Base-by-base conservation (phyloP, 2,797 vertebrate genomes). In the Yasuhikotakia modesta region DNA sequence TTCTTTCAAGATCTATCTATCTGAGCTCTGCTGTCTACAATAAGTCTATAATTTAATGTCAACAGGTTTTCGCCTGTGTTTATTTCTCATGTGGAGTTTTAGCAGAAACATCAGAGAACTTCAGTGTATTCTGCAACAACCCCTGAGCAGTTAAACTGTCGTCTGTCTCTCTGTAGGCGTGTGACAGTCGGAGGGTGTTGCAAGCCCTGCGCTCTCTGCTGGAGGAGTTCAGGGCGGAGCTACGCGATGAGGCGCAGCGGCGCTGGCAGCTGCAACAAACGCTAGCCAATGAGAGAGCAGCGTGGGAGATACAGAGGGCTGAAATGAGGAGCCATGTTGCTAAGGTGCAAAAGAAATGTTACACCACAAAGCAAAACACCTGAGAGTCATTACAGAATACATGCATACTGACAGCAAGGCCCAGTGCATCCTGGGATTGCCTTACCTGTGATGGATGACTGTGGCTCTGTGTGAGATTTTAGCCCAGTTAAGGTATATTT, bases 241-340 rank as follows among this genome's bases (percentile, higher is more conserved):
- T 99, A 80, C 90, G 85, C 35, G 96, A 98, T 0, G 96, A 98
- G 72, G 93, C 95, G 81, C 81, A 82, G 0, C 92, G 94, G 17
- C 93, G 95, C 16, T 90, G 91, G 86, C 94, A 93, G 2, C 91
- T 98, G 69, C 96, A 97, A 90, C 95, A 96, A 86, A 92, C 92
- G 48, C 95, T 96, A 0, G 95, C 96, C 84, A 93, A 92, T 50
- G 96, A 99, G 90, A 99, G 93, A 89, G 96, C 98, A 0, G 85
- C 95, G 78, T 98, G 96, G 96, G 95, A 98, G 76, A 91, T 99
- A 86, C 96, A 97, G 84, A 91, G 94, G 90, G 90, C 95, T 0
- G 88, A 95, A 58, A 94, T 98, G 80, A 96, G 93, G 88, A 94
- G 96, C 85, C 95, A 90, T 81, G 89, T 96, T 1, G 79, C 93